Conservation (phyloP, 2,888 invertebrate genomes). For the Antheraea yamamai region DNA sequence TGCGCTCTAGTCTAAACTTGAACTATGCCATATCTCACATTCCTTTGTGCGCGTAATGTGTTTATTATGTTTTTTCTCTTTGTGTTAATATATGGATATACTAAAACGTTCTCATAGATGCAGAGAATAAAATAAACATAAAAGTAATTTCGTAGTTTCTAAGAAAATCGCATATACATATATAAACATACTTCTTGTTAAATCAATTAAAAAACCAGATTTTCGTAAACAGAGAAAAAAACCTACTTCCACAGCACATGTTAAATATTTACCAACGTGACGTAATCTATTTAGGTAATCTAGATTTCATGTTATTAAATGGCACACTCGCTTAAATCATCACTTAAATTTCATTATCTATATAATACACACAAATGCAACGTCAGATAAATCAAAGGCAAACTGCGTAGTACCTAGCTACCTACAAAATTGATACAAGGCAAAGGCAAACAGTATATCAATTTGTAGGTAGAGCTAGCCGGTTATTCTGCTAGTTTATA, state of each 20-base stretch:
- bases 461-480: conserved; percentile 23
- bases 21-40: too few relatives aligned
- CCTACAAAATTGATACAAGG: too few relatives aligned
- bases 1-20: too few relatives aligned
- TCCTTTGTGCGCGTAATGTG: too few relatives aligned
- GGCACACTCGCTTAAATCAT: not conserved
- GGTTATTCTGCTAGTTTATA: conserved; percentile 20
- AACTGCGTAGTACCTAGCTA: conserved; percentile 35
- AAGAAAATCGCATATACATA: too few relatives aligned
- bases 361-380: not conserved
- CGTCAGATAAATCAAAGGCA: conserved; percentile 28
- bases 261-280: not conserved
- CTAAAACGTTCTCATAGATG: too few relatives aligned
- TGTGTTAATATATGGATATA: too few relatives aligned
- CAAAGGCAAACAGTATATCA: conserved; percentile 21
- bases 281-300: not conserved
- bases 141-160: too few relatives aligned
- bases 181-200: too few relatives aligned
- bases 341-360: not conserved
- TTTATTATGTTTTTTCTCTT: too few relatives aligned
- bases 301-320: conserved; percentile 1
- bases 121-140: too few relatives aligned
- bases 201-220: too few relatives aligned
- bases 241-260: not conserved
- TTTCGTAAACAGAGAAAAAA: not conserved